Conservation (phyloP, 2,797 vertebrate species). For the Coregonus sp. region DNA sequence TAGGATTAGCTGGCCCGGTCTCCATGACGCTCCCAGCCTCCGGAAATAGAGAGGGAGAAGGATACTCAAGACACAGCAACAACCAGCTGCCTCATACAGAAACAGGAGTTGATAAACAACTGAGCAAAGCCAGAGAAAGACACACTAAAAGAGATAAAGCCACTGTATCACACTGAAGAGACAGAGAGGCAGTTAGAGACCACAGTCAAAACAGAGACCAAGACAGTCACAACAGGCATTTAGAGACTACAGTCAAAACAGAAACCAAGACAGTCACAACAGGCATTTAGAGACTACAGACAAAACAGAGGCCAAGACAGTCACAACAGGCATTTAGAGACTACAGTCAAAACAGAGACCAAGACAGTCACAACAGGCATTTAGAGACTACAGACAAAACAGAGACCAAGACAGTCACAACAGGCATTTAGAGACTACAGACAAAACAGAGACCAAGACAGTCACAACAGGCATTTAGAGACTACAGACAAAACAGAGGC, state of each 20-base stretch:
- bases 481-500: too few relatives aligned
- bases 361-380: not conserved
- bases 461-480: not conserved
- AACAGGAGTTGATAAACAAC: conserved; percentile 40
- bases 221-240: not conserved
- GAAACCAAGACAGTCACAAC: too few relatives aligned
- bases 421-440: too few relatives aligned
- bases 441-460: not conserved
- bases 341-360: too few relatives aligned
- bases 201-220: not conserved
- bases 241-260: conserved; percentile 2
- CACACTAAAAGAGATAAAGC: conserved; percentile 30
- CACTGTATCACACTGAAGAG: conserved; percentile 12
- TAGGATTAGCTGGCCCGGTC: conserved; percentile 31
- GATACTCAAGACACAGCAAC: conserved; percentile 61
- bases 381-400: too few relatives aligned
- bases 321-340: not conserved
- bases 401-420: not conserved
- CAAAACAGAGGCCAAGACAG: not conserved
- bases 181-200: conserved; percentile 7
- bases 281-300: conserved; percentile 2
- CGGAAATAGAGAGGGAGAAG: conserved; percentile 72
- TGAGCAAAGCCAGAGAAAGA: conserved; percentile 23
- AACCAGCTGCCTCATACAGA: conserved; percentile 54
- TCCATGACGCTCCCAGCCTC: conserved; percentile 44